These are phyloP conservation scores for Macrotrachela quadricornifera DNA, from an alignment of 1,140 invertebrate species.

Conservation along the genomic window DNA sequence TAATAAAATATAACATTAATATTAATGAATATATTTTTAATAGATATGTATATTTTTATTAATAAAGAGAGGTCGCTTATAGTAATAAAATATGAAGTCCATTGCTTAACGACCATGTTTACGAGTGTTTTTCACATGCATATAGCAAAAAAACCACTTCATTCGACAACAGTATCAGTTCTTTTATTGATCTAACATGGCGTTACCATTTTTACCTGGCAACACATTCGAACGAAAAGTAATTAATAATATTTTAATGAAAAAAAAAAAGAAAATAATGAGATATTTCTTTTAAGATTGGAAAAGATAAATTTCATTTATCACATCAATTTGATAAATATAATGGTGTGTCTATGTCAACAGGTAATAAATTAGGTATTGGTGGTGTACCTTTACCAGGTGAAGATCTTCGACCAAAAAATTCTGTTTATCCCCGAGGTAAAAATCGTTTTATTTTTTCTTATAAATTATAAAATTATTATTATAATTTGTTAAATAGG, in stretches of 20 bases:
- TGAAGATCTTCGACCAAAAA: constrained; percentile 20
- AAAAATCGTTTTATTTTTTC: background rate
- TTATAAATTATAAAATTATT: no score
- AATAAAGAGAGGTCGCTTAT: no score
- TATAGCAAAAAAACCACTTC: no score
- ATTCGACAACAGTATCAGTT: no score
- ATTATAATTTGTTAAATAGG: constrained; percentile 26
- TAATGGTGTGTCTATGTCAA: constrained; percentile 23
- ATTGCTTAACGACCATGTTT: no score
- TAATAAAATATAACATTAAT: no score
- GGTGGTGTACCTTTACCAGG: constrained; percentile 25
- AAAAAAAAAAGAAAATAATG: no score
- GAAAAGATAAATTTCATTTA: constrained; percentile 28
- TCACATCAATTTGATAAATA: constrained; percentile 28
- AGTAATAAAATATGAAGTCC: no score
- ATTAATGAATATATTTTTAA: no score
- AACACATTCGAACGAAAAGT: constrained; percentile 21
- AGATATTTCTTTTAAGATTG: constrained; percentile 18
- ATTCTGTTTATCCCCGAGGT: constrained; percentile 18
- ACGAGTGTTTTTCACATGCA: no score
- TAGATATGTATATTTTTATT: no score
- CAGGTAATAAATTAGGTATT: constrained; percentile 14
- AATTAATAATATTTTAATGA: constrained; percentile 11
- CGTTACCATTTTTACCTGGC: constrained; percentile 24
- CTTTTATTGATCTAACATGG: constrained; percentile 12